Conservation (phyloP, 2,113 vertebrate genomes). For the Calypte anna region DNA sequence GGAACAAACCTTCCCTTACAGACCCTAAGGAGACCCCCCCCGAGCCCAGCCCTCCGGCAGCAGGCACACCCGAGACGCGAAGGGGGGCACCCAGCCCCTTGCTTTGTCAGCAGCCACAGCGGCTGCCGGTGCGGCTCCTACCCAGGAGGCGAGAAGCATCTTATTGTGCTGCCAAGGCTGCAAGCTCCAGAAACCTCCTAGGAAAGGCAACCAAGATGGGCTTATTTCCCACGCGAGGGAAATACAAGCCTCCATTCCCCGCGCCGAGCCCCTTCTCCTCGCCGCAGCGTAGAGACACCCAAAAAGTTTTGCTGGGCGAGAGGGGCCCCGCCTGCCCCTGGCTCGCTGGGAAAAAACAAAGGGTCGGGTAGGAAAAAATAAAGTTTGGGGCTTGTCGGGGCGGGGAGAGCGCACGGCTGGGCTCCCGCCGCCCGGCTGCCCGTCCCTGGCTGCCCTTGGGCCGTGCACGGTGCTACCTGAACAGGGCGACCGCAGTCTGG, state of each 20-base stretch:
- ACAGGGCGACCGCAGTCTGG: constrained; percentile 80
- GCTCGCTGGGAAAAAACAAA: neutral
- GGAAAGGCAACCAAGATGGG: neutral
- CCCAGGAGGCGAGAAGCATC: neutral
- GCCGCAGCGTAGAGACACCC: neutral
- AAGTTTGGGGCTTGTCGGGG: neutral
- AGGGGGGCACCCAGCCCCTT: neutral
- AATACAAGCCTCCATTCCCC: neutral
- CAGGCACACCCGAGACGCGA: accelerated
- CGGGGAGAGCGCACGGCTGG: too few relatives aligned
- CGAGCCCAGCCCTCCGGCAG: neutral
- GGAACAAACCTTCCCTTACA: accelerated
- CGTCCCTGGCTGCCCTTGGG: constrained; percentile 25
- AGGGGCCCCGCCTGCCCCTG: neutral
- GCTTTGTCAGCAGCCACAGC: neutral
- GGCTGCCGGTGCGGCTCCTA: neutral
- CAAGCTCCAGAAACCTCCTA: neutral
- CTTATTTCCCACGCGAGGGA: neutral
- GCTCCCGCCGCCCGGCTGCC: neutral
- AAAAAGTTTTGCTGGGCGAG: constrained; percentile 1
- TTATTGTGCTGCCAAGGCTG: neutral
- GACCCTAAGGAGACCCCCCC: neutral
- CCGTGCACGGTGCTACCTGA: constrained; percentile 82
- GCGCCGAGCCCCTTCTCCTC: neutral
- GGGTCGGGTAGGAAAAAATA: too few relatives aligned